Evolutionary conservation across 2,888 invertebrate species (phyloP).

Genomic region (Poecilobothrus nobilitatus): DNA sequence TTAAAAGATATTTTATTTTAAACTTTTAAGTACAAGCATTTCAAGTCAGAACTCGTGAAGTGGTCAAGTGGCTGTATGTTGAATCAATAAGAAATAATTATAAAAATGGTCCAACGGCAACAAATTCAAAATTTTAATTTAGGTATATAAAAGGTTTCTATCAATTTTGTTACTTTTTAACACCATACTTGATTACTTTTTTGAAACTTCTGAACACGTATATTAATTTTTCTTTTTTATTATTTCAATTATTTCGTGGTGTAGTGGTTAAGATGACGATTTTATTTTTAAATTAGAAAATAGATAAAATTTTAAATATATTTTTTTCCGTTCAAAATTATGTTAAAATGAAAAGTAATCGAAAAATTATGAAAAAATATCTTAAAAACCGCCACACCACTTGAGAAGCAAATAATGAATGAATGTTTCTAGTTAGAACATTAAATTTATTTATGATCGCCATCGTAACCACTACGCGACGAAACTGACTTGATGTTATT

Average conservation of each 20-base stretch:
- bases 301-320: too few relatives aligned
- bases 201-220: background rate
- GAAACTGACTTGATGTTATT: background rate
- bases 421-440: too few relatives aligned
- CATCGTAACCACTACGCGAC: conserved; percentile 6
- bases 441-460: background rate
- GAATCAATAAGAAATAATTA: background rate
- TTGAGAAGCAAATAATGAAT: background rate
- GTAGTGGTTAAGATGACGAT: conserved; percentile 4
- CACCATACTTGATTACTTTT: background rate
- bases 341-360: background rate
- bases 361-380: background rate
- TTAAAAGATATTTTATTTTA: background rate
- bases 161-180: background rate
- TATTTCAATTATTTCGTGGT: background rate
- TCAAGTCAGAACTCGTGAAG: conserved; percentile 1
- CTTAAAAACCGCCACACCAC: background rate
- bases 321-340: too few relatives aligned
- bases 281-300: background rate
- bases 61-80: background rate
- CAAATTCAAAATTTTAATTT: background rate
- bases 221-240: too few relatives aligned
- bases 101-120: background rate
- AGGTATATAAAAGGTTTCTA: too few relatives aligned
- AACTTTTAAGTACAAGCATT: background rate